Evolutionary conservation across 2,888 invertebrate species (phyloP).

Genomic region (Mythimna vitellina): DNA sequence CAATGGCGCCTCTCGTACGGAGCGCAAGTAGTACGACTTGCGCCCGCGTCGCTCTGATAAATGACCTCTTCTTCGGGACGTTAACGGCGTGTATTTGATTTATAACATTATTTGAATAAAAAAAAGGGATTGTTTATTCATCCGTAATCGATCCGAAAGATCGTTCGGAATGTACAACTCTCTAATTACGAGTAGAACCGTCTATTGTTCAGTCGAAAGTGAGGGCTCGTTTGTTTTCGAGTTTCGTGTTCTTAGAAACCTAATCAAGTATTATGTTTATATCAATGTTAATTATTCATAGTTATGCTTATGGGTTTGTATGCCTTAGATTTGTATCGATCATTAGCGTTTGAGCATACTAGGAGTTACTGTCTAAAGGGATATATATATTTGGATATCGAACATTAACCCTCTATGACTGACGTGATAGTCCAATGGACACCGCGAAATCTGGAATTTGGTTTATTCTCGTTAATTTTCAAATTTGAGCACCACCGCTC

Average conservation of each 20-base stretch:
- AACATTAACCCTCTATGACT: too few relatives aligned
- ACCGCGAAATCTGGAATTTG: too few relatives aligned
- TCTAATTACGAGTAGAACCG: constrained; percentile 80
- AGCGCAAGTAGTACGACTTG: constrained; percentile 58
- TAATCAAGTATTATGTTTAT: constrained; percentile 57
- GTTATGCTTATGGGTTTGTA: constrained; percentile 16
- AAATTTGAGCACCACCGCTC: too few relatives aligned
- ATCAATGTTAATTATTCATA: constrained; percentile 58
- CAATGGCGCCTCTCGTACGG: constrained; percentile 77
- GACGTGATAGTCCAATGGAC: too few relatives aligned
- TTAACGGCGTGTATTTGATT: constrained; percentile 88
- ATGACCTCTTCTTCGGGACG: constrained; percentile 83
- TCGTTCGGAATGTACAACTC: constrained; percentile 82
- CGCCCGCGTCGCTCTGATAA: constrained; percentile 84
- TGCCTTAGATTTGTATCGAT: not conserved
- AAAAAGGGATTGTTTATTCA: constrained; percentile 86
- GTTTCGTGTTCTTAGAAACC: constrained; percentile 52
- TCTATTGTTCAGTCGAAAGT: constrained; percentile 73
- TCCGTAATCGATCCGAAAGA: constrained; percentile 86
- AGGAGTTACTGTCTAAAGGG: too few relatives aligned
- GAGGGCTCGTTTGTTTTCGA: constrained; percentile 57
- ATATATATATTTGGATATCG: too few relatives aligned
- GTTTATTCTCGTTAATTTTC: too few relatives aligned
- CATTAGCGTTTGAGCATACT: too few relatives aligned
- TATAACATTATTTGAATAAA: constrained; percentile 88